Base-by-base conservation (phyloP, 1,140 invertebrate genomes). In the Conopomorpha cramerella region DNA sequence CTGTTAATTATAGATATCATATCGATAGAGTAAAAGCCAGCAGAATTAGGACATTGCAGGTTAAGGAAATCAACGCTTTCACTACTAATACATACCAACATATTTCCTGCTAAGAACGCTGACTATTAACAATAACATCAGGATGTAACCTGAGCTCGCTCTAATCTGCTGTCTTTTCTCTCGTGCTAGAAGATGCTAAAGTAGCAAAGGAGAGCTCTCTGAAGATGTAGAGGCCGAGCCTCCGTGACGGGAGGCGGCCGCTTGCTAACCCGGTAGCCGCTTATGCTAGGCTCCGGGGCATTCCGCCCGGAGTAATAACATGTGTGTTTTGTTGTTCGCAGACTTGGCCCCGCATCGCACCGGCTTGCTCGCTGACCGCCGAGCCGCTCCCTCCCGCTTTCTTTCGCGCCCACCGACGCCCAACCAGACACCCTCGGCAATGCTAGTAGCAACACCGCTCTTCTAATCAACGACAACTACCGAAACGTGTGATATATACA, bases 301-400 rank as follows among this genome's bases (percentile, higher is more conserved):
- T 23, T 37, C 40, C 33, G 49, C 56, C 62, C 59, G 53, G 62
- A 68, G 58, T 43, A 76, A 47, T 74, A 76, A 73, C 64, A 62
- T 55, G 55, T 77, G 65, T 77, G 73, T 77, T 78, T 77, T 77
- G 68, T 79, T 79, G 72, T 79, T 76, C 68, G 65, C 73, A 77
- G 72, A 79, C 61, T 71, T 76, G 68, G 68, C 60, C 58, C 68
- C 61, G 61, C 70, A 71, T 55, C 65, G 58, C 58, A 65, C 60
- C 72, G 67, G 68, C 72, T 77, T 72, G 60, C 60, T 73, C 73
- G 66, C 66, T 67, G 67, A 62, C 67, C 73, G 61, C 68, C 73
- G 72, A 67, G 67, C 67, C 67, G 71, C 70, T 71, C 70, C 64
- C n/a, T 65, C 56, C 63, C 56, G 72, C 74, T 77, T 77, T 65